These are phyloP conservation scores for Dasysyrphus albostriatus DNA, from an alignment of 2,888 invertebrate species.

Conservation along the genomic window DNA sequence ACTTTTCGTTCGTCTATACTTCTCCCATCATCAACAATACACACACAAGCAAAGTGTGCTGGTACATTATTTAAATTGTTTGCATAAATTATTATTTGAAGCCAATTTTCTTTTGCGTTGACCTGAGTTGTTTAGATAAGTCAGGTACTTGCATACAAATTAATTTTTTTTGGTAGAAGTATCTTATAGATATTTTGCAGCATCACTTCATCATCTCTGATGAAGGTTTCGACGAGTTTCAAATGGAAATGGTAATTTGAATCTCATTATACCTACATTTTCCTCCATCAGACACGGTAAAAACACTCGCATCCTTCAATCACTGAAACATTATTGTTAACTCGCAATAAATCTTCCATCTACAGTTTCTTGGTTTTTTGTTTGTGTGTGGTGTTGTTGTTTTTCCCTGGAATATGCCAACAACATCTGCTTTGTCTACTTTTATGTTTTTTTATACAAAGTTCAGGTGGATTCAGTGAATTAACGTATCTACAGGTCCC, in stretches of 20 bases:
- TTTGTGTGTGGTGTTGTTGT: not conserved
- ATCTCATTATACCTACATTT: conserved; percentile 39
- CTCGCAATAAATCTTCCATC: conserved; percentile 41
- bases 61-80: conserved; percentile 29
- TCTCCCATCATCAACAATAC: not conserved
- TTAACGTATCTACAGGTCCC: conserved; percentile 67
- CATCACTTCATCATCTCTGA: conserved; percentile 23
- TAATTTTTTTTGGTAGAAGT: conserved; percentile 17
- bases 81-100: conserved; percentile 39
- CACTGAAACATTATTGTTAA: conserved; percentile 41
- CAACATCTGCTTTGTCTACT: conserved; percentile 25
- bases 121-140: conserved; percentile 40
- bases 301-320: conserved; percentile 5
- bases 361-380: not conserved
- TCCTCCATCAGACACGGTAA: not conserved
- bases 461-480: conserved; percentile 40
- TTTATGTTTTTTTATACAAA: not conserved
- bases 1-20: not conserved
- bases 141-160: conserved; percentile 44
- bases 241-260: conserved; percentile 33
- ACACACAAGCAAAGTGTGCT: not conserved
- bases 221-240: not conserved
- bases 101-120: conserved; percentile 29
- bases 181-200: conserved; percentile 31
- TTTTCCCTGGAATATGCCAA: not conserved